A percentile compares a stretch with the other conserved stretches of the same genome.
Evolutionary conservation across 2,888 invertebrate genomes (phyloP).

Genomic region (Rhogogaster chlorosoma): DNA sequence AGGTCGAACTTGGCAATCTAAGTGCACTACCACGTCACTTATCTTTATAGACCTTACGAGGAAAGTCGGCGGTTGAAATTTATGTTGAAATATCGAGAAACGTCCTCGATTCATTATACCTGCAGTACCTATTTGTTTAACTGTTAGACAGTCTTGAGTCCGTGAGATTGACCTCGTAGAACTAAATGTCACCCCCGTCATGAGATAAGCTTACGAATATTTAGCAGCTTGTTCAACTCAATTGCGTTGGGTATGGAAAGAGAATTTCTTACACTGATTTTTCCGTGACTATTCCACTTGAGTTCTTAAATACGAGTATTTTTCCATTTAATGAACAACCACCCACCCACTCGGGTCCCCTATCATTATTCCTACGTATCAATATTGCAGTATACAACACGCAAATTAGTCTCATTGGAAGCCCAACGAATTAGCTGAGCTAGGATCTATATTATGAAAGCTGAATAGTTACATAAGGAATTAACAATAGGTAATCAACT

Average conservation of each 20-base stretch:
- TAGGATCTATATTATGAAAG: background rate
- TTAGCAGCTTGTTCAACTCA: background rate
- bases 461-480: background rate
- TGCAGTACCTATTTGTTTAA: constrained; percentile 48
- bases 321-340: background rate
- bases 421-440: background rate
- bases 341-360: background rate
- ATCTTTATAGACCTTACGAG: background rate
- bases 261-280: background rate
- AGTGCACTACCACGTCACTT: background rate
- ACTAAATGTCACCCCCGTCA: constrained; percentile 26
- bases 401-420: background rate
- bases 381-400: background rate
- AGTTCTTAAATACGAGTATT: background rate
- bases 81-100: constrained; percentile 47
- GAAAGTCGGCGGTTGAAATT: constrained; percentile 31
- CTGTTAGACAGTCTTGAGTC: constrained; percentile 20
- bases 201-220: background rate
- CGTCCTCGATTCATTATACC: constrained; percentile 41
- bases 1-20: background rate
- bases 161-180: constrained; percentile 36
- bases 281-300: background rate
- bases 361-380: background rate
- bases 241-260: background rate
- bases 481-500: background rate